Evolutionary conservation across 1,140 invertebrate species (phyloP).

Genomic region (Zaprionus ornatus): DNA sequence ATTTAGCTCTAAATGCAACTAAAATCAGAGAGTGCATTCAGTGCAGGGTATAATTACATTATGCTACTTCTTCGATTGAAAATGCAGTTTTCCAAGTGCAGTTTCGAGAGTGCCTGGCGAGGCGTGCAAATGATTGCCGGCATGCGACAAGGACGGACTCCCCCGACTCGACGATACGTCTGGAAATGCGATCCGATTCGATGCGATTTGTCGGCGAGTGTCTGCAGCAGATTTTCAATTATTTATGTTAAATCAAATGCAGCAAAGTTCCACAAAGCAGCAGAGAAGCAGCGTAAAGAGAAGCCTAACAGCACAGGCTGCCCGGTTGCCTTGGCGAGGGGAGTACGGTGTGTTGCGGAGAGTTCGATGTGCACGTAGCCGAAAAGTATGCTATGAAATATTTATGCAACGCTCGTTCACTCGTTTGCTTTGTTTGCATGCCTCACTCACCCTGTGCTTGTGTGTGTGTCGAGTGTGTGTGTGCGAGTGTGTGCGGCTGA

Average conservation of each 20-base stretch:
- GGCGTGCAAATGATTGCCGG: background rate
- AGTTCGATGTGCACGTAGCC: constrained; percentile 57
- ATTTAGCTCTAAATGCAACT: background rate
- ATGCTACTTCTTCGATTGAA: background rate
- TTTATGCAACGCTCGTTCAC: constrained; percentile 66
- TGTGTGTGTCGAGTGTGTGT: constrained; percentile 17
- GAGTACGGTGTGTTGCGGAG: background rate
- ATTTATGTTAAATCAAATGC: constrained; percentile 74
- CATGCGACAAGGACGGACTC: background rate
- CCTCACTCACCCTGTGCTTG: constrained; percentile 9
- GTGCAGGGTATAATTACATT: background rate
- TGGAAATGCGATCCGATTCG: background rate
- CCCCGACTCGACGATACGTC: background rate
- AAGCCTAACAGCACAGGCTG: background rate
- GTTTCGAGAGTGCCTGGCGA: background rate
- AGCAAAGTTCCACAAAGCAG: constrained; percentile 35
- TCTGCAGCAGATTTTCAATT: constrained; percentile 56
- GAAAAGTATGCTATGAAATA: constrained; percentile 81
- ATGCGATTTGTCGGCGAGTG: constrained; percentile 15
- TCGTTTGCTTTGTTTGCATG: constrained; percentile 63
- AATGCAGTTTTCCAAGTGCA: background rate
- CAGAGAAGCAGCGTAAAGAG: constrained; percentile 11
- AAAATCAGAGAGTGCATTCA: background rate
- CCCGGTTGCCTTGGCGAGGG: background rate
- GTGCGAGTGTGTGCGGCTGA: constrained; percentile 61